phyloP scores from a whole-genome alignment of 2,797 vertebrate species.

The Anguilla anguilla region DNA sequence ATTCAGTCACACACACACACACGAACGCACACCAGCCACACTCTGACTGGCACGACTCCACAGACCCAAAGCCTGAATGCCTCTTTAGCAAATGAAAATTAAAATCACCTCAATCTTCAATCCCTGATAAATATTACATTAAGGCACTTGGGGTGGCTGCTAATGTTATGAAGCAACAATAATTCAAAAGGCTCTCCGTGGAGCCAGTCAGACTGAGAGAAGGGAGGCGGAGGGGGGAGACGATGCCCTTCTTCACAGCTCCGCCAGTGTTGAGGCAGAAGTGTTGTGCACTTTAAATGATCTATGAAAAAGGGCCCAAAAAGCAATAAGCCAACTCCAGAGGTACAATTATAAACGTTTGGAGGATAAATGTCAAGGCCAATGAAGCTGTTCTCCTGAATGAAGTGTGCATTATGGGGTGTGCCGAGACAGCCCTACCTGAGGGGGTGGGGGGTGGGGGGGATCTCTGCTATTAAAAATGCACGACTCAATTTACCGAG shows the following conservation, averaged over 20 bases:
- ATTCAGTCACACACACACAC: neutral
- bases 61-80: conserved; percentile 50
- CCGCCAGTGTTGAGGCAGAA: neutral
- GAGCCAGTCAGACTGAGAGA: conserved; percentile 43
- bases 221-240: neutral
- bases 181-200: conserved; percentile 62
- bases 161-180: conserved; percentile 65
- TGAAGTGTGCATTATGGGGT: neutral
- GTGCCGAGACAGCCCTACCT: neutral
- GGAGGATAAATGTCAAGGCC: neutral
- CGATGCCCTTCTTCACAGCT: neutral
- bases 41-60: conserved; percentile 51
- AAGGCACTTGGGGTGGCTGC: conserved; percentile 63
- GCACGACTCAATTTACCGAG: too few species aligned
- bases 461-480: too few species aligned
- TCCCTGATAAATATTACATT: conserved; percentile 76
- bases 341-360: neutral
- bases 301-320: neutral
- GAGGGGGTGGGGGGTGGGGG: too few species aligned
- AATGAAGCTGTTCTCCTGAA: neutral
- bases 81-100: conserved; percentile 71
- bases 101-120: conserved; percentile 68
- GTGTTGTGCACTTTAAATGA: neutral
- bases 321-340: neutral
- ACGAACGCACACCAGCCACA: conserved; percentile 19